Conservation (phyloP, 2,797 vertebrate species). For the Hipposideros larvatus region DNA sequence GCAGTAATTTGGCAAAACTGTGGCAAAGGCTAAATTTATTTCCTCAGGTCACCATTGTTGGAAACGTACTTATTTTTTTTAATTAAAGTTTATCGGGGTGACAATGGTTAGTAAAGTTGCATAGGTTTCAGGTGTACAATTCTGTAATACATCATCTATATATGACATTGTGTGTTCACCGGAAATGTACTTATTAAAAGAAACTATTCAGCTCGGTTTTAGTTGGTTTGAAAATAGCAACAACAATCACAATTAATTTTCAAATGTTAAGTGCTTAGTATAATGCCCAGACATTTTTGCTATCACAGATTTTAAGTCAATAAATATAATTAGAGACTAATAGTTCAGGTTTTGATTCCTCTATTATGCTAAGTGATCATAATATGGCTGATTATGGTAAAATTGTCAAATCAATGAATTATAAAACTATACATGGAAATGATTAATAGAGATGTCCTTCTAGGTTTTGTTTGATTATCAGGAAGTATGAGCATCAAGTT, state of each 20-base stretch:
- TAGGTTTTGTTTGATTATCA: constrained; percentile 83
- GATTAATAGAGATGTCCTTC: constrained; percentile 86
- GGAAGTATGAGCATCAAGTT: constrained; percentile 83
- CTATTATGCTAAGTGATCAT: constrained; percentile 78
- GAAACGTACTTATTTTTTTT: constrained; percentile 64
- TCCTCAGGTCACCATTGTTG: constrained; percentile 44
- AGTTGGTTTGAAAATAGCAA: constrained; percentile 81
- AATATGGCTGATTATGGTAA: constrained; percentile 86
- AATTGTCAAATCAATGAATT: constrained; percentile 88
- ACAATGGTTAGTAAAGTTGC: too few species aligned
- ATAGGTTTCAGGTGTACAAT: too few species aligned
- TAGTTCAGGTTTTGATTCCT: constrained; percentile 84
- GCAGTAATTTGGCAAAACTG: neutral
- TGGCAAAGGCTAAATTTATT: constrained; percentile 32
- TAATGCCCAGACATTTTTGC: constrained; percentile 79
- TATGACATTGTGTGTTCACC: too few species aligned
- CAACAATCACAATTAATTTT: constrained; percentile 85
- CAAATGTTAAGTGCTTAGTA: constrained; percentile 75
- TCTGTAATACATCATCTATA: too few species aligned
- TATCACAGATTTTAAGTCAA: constrained; percentile 85
- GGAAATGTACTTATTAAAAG: constrained; percentile 60
- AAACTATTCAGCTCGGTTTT: constrained; percentile 69
- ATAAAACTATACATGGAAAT: constrained; percentile 85
- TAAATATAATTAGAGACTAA: constrained; percentile 85
- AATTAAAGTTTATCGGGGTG: too few species aligned